Evolutionary conservation across 2,888 invertebrate genomes (phyloP).

Genomic region (Phoenoteleia sp.): DNA sequence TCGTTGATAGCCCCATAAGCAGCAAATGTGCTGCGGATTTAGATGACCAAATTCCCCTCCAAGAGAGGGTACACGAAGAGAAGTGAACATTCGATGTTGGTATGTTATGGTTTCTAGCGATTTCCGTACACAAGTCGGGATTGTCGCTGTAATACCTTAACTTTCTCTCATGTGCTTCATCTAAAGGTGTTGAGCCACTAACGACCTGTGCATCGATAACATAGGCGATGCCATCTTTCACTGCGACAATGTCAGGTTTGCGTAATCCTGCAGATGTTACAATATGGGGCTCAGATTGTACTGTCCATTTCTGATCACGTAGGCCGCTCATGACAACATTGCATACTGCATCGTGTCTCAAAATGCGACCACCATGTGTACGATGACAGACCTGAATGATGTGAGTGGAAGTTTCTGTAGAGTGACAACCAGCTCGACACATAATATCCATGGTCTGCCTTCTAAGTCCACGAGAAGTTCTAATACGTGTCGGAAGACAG

Average conservation of each 20-base stretch:
- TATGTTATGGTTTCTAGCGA: neutral
- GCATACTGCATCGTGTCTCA: constrained; percentile 79
- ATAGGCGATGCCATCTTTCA: neutral
- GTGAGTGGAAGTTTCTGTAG: constrained; percentile 81
- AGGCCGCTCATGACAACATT: constrained; percentile 73
- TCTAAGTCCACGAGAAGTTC: constrained; percentile 71
- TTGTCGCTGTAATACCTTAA: constrained; percentile 3
- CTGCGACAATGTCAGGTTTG: constrained; percentile 54
- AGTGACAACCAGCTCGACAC: constrained; percentile 80
- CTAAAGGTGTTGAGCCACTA: constrained; percentile 20
- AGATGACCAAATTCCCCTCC: constrained; percentile 63
- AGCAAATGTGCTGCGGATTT: constrained; percentile 42
- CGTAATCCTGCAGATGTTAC: constrained; percentile 49
- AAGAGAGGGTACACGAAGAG: constrained; percentile 51
- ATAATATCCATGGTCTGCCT: neutral
- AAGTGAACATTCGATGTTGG: too few species aligned
- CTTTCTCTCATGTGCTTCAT: constrained; percentile 44
- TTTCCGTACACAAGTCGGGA: neutral
- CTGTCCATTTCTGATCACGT: constrained; percentile 74
- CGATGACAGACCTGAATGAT: constrained; percentile 79
- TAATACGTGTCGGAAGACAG: constrained; percentile 77
- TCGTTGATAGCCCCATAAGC: constrained; percentile 41
- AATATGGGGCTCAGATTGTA: constrained; percentile 75
- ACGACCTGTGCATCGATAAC: constrained; percentile 60
- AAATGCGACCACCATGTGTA: constrained; percentile 76